These are phyloP conservation scores for Arothron firmamentum DNA, from an alignment of 2,113 vertebrate genomes.

Conservation along the genomic window DNA sequence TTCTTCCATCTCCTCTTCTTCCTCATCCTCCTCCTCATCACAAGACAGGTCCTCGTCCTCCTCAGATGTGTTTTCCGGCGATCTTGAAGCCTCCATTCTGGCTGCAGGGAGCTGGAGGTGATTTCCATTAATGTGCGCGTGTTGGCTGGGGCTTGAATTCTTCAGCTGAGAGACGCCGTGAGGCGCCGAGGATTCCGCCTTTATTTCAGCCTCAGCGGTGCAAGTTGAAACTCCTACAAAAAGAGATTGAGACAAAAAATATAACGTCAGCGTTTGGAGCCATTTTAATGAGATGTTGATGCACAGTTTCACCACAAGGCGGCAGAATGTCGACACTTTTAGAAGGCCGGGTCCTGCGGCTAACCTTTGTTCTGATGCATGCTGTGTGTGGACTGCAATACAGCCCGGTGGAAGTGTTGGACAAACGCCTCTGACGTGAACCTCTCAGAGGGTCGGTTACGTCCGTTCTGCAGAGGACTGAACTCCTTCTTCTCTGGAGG, in stretches of 20 bases:
- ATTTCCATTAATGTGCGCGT: constrained; percentile 75
- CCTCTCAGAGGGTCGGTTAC: constrained; percentile 86
- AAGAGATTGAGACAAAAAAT: constrained; percentile 12
- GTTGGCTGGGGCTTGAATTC: constrained; percentile 24
- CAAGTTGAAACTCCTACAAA: constrained; percentile 31
- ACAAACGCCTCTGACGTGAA: constrained; percentile 92
- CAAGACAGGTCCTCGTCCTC: constrained; percentile 59
- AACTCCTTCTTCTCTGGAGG: constrained; percentile 76
- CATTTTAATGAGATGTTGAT: neutral
- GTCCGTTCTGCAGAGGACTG: constrained; percentile 79
- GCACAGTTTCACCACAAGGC: constrained; percentile 39
- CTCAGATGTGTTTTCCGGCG: constrained; percentile 39
- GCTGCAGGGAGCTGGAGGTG: constrained; percentile 60
- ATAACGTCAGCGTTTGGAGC: neutral
- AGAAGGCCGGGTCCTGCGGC: neutral
- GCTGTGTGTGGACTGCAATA: constrained; percentile 93
- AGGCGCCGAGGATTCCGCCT: constrained; percentile 30
- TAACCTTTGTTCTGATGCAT: constrained; percentile 92
- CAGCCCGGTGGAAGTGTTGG: constrained; percentile 95
- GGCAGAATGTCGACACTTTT: constrained; percentile 28
- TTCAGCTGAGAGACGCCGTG: constrained; percentile 47
- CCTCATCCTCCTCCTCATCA: constrained; percentile 60
- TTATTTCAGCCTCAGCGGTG: constrained; percentile 31
- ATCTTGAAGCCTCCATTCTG: constrained; percentile 46
- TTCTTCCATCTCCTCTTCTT: constrained; percentile 70